Percentiles rank a stretch among this genome's conserved stretches.
phyloP scores from a whole-genome alignment of 2,113 vertebrate genomes.

The Tamias sibiricus region DNA sequence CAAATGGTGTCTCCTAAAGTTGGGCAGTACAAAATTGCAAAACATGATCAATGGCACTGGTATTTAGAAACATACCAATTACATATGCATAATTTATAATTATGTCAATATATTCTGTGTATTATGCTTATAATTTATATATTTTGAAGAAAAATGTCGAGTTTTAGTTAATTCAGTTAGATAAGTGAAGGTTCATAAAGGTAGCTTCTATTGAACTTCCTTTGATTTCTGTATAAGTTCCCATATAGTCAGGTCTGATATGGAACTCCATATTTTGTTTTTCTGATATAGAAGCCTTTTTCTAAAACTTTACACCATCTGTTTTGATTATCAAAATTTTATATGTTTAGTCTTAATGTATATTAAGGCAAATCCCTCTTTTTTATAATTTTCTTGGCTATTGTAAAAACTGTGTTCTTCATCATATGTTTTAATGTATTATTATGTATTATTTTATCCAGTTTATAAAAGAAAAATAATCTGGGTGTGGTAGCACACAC shows the following conservation, averaged over 20 bases:
- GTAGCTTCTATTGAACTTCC: neutral
- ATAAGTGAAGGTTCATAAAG: neutral
- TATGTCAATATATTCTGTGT: neutral
- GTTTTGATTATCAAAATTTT: slow-evolving; percentile 49
- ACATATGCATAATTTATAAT: neutral
- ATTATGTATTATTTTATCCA: neutral
- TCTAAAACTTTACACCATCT: neutral
- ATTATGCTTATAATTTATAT: slow-evolving; percentile 19
- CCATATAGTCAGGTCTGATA: neutral
- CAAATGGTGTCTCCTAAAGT: neutral
- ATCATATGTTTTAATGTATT: neutral
- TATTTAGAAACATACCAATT: neutral
- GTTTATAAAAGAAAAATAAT: slow-evolving; percentile 37
- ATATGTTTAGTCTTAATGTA: neutral
- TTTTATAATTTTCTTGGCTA: slow-evolving; percentile 10
- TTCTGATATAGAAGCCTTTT: slow-evolving; percentile 17
- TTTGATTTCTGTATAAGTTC: neutral
- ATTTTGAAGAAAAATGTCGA: slow-evolving; percentile 38
- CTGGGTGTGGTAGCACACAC: neutral
- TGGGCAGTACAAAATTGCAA: neutral
- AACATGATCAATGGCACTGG: neutral
- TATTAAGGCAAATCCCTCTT: neutral
- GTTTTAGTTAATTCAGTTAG: slow-evolving; percentile 25
- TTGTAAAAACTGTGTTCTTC: neutral
- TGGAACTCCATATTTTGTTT: slow-evolving; percentile 3